Conservation (phyloP, 2,797 vertebrate species). For the Babyrousa celebensis region DNA sequence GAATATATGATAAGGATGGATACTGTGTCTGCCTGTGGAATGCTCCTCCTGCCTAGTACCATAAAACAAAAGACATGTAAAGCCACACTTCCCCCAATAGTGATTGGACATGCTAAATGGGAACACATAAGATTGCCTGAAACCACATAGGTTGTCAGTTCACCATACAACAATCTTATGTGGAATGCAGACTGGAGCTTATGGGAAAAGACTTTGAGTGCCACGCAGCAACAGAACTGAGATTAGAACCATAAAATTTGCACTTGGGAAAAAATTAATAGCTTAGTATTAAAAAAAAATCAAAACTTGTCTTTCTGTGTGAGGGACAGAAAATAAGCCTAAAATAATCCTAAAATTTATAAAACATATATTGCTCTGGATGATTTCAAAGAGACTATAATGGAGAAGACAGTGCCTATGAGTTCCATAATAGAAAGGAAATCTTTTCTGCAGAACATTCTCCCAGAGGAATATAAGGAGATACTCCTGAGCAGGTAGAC, state of each 20-base stretch:
- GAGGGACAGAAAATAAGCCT: background rate
- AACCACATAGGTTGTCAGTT: background rate
- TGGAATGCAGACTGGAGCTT: background rate
- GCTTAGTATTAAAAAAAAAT: background rate
- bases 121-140: background rate
- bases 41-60: background rate
- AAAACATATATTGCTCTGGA: background rate
- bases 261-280: background rate
- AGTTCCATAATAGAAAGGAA: background rate
- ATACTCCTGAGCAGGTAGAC: background rate
- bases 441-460: background rate
- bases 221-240: background rate
- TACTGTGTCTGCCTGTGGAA: background rate
- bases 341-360: background rate
- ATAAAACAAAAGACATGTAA: background rate
- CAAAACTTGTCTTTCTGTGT: background rate
- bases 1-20: background rate
- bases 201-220: background rate
- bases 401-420: background rate
- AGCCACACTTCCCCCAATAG: background rate
- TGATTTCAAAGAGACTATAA: background rate
- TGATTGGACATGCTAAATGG: background rate
- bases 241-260: background rate
- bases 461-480: background rate
- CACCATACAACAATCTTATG: background rate